Base-by-base conservation (phyloP, 2,888 invertebrate genomes). In the Drosophila leonis region DNA sequence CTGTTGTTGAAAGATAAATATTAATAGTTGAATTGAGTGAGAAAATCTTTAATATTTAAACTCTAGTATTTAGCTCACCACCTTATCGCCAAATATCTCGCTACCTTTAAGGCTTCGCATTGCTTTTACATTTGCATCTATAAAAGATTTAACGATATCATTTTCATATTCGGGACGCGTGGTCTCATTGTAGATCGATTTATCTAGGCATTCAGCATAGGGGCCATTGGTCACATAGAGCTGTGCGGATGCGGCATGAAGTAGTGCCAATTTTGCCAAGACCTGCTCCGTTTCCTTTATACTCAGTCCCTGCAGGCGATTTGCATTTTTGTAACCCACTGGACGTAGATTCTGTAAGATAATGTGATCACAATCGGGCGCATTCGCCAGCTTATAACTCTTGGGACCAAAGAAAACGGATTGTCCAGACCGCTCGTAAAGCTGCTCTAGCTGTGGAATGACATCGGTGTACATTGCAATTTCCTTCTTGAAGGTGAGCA, bases 191-290 rank as follows among this genome's bases (percentile, higher is more conserved):
- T 60, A 20, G 12, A 56, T 0, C 2, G 78, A 46, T 12, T 81
- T 78, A 33, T 54, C 63, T 9, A 73, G 9, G 52, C 72, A 49
- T 24, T 70, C 68, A 10, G 56, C 62, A 41, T 78, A 83, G 4
- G 63, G 39, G 4, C 90, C 90, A 31, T 86, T 86, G 13, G 66
- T 67, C 0, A 79, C 83, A 13, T 82, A 78, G 0, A 80, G 65
- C 18, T 86, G 82, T 0, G 88, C 92, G 0, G 93, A 92, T 0
- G 88, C 91, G 1, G 92, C 93, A 83, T 92, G 92, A 41, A 91
- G 73, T 37, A 92, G 78, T 4, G 92, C 91, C 29, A 92, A 60
- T 37, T 91, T 89, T 55, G 71, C 70, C 1, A 93, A 68, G 1
- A 84, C 90, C 4, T 81, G 56, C 59, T 91, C 74, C 0, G 89